phyloP scores from a whole-genome alignment of 2,113 vertebrate species.

The Myrmophylax atrothorax region DNA sequence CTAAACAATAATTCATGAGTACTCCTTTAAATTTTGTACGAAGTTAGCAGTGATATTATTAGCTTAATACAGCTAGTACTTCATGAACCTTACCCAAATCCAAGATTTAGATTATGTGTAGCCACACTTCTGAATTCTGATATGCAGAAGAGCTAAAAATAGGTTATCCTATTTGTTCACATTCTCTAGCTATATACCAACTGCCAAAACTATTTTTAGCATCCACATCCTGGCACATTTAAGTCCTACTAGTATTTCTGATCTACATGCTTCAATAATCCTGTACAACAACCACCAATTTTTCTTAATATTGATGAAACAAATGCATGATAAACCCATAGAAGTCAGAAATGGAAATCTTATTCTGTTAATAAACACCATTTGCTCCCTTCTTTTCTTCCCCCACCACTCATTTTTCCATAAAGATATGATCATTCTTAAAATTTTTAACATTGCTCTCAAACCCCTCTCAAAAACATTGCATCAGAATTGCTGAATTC shows the following conservation, averaged over 20 bases:
- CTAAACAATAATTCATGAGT: neutral
- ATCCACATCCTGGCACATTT: neutral
- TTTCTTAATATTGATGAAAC: neutral
- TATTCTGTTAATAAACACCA: conserved; percentile 3
- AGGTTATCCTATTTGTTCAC: conserved; percentile 1
- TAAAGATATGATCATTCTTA: neutral
- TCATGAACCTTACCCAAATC: neutral
- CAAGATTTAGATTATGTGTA: neutral
- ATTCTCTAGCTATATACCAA: neutral
- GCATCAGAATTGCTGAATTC: neutral
- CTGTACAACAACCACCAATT: neutral
- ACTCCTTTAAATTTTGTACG: neutral
- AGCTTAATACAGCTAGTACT: neutral
- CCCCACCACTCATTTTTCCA: neutral
- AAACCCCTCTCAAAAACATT: neutral
- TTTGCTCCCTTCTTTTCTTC: neutral
- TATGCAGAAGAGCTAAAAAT: neutral
- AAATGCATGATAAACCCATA: neutral
- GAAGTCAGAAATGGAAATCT: neutral
- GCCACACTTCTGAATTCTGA: neutral
- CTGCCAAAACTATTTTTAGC: conserved; percentile 40
- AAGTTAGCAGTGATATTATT: neutral
- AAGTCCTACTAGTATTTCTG: conserved; percentile 2
- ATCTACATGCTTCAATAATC: conserved; percentile 10
- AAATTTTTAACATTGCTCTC: neutral